Evolutionary conservation across 2,888 invertebrate species (phyloP).

Genomic region (Himalopsyche tibetana): DNA sequence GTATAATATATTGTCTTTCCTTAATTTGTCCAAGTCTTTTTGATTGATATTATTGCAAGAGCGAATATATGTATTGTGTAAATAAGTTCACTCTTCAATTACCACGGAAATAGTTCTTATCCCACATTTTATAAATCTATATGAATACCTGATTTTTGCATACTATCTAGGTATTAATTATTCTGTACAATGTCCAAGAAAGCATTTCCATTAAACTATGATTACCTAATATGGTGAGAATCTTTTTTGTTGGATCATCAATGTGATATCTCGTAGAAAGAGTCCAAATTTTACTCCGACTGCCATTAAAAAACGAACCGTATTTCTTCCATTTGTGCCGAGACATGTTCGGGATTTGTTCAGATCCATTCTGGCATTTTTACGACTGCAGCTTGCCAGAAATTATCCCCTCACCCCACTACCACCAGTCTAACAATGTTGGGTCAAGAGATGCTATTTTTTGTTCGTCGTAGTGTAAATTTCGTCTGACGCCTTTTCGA

Average conservation of each 20-base stretch:
- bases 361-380: constrained; percentile 45
- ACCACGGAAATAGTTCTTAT: too few relatives aligned
- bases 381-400: constrained; percentile 32
- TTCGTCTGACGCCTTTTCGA: constrained; percentile 42
- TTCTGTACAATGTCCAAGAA: too few relatives aligned
- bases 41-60: too few relatives aligned
- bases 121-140: too few relatives aligned
- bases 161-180: too few relatives aligned
- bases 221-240: not conserved
- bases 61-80: too few relatives aligned
- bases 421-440: constrained; percentile 42
- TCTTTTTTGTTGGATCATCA: not conserved
- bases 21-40: too few relatives aligned
- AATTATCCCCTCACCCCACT: not conserved
- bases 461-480: not conserved
- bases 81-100: too few relatives aligned
- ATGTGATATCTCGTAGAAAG: not conserved
- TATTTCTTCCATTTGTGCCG: constrained; percentile 45
- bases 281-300: constrained; percentile 33
- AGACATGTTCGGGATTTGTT: constrained; percentile 33
- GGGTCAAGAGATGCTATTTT: constrained; percentile 39
- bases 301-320: constrained; percentile 23
- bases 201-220: too few relatives aligned
- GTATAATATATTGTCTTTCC: too few relatives aligned
- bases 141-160: too few relatives aligned